Conservation (phyloP, 2,888 invertebrate species). For the Leptopilina drosophilae region DNA sequence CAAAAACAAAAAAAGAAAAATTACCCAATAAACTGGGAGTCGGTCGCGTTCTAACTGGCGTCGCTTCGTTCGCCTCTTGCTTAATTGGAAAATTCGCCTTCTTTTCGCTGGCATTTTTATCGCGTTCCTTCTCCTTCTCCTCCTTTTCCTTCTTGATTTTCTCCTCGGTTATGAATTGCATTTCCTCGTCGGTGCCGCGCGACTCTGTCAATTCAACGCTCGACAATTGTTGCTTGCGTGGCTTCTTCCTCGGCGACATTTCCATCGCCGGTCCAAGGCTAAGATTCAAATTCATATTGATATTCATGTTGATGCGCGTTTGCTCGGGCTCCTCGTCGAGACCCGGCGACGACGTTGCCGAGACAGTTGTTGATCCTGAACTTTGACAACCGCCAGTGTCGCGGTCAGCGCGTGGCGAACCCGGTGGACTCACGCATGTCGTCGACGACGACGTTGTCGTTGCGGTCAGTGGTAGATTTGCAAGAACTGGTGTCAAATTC, state of each 20-base stretch:
- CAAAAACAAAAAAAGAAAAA: neutral
- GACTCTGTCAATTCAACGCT: conserved; percentile 72
- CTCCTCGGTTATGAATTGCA: conserved; percentile 81
- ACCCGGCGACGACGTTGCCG: conserved; percentile 90
- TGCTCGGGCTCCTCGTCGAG: conserved; percentile 81
- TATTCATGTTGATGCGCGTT: conserved; percentile 63
- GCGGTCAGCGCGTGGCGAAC: conserved; percentile 72
- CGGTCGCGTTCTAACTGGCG: conserved; percentile 66
- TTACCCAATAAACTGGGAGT: conserved; percentile 69
- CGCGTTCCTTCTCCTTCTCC: conserved; percentile 66
- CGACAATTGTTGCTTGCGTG: conserved; percentile 89
- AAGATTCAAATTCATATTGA: conserved; percentile 19
- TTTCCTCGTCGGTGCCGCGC: conserved; percentile 77
- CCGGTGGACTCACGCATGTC: conserved; percentile 69
- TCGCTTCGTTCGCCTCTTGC: conserved; percentile 61
- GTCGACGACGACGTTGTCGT: conserved; percentile 55
- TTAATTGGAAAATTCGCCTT: conserved; percentile 61
- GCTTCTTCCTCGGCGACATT: conserved; percentile 92
- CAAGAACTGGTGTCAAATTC: conserved; percentile 73
- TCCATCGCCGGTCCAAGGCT: conserved; percentile 78
- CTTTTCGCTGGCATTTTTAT: conserved; percentile 57
- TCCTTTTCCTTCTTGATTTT: conserved; percentile 76
- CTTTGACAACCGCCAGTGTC: conserved; percentile 76
- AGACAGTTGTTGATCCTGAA: conserved; percentile 91
- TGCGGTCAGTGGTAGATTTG: conserved; percentile 66